Evolutionary conservation across 2,113 vertebrate genomes (phyloP), one percentile per base, ranked within the genome.

Genomic region (Chrysemys picta): DNA sequence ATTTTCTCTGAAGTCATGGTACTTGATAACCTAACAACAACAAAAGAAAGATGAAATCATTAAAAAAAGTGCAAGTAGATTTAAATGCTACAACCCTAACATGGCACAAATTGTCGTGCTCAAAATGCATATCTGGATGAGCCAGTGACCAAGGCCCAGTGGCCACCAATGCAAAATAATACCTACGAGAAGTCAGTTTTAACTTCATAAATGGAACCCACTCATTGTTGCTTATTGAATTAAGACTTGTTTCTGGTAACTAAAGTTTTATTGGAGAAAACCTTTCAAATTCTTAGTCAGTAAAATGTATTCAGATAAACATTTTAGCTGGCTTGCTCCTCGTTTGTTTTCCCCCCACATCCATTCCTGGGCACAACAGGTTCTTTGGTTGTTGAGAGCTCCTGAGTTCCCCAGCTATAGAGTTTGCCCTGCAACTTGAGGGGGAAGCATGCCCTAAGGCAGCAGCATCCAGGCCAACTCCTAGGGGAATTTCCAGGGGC

Each of bases 1-100:
- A 6, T 2, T 13, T 93, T 96, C 4, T 93, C 81, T 89, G 90
- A 91, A 89, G 95, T 94, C 25, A 54, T 5, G 5, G 82, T 93
- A 50, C 38, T 95, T 88, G 57, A 16, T n/a, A 83, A n/a, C 19
- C 65, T 12, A 92, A 47, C 19, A 53, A 38, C 35, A 89, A 81
- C 45, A 90, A 49, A 25, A 27, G 12, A 85, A 92, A 85, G 35
- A 16, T 38, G 16, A 84, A 13, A 50, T 22, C 7, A 47, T 84
- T 13, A 13, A 1, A 2, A 80, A 49, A 76, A 89, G 29, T 27
- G 35, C 69, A 84, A 80, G 11, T 47, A 82, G 24, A 88, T 4
- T 5, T 81, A 86, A 2, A 0, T 78, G 24, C 62, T 88, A 57
- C n/a, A 79, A 10, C 35, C 42, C 91, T 0, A 87, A 47, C 50